Conservation (phyloP, 2,888 invertebrate genomes). For the Rhagophthalmus giganteus region DNA sequence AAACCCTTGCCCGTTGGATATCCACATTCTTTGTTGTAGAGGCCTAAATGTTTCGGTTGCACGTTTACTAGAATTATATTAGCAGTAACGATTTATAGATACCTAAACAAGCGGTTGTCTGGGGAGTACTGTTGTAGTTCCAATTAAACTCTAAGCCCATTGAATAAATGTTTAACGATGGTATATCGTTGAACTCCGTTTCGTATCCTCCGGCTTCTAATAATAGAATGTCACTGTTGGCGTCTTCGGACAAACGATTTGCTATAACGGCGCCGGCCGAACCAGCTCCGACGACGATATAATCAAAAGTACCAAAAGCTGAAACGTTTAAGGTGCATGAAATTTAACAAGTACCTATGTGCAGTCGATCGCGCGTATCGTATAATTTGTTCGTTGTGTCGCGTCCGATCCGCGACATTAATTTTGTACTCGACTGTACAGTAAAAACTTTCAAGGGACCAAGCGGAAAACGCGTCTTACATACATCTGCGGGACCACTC, state of each 20-base stretch:
- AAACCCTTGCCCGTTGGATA: slow-evolving; percentile 70
- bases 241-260: slow-evolving; percentile 65
- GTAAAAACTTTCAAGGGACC: too few relatives aligned
- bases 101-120: slow-evolving; percentile 7
- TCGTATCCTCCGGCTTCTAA: slow-evolving; percentile 63
- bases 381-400: too few relatives aligned
- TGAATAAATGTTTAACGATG: slow-evolving; percentile 1
- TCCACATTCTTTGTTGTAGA: slow-evolving; percentile 3
- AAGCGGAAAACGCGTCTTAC: too few relatives aligned
- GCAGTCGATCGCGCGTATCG: too few relatives aligned
- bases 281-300: slow-evolving; percentile 69
- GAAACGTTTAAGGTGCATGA: not conserved
- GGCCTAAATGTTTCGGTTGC: slow-evolving; percentile 1
- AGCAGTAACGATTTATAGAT: not conserved
- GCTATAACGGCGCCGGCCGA: slow-evolving; percentile 69
- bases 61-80: not conserved
- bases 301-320: slow-evolving; percentile 58
- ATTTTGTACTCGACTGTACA: too few relatives aligned
- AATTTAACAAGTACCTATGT: not conserved
- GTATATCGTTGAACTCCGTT: slow-evolving; percentile 14
- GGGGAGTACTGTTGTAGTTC: slow-evolving; percentile 12
- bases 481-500: too few relatives aligned
- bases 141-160: slow-evolving; percentile 5
- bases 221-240: slow-evolving; percentile 65
- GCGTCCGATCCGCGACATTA: too few relatives aligned